A percentile compares a stretch with the other conserved stretches of the same genome.
These are phyloP conservation scores for Pandemis cinnamomeana DNA, from an alignment of 2,888 invertebrate genomes.

Conservation along the genomic window DNA sequence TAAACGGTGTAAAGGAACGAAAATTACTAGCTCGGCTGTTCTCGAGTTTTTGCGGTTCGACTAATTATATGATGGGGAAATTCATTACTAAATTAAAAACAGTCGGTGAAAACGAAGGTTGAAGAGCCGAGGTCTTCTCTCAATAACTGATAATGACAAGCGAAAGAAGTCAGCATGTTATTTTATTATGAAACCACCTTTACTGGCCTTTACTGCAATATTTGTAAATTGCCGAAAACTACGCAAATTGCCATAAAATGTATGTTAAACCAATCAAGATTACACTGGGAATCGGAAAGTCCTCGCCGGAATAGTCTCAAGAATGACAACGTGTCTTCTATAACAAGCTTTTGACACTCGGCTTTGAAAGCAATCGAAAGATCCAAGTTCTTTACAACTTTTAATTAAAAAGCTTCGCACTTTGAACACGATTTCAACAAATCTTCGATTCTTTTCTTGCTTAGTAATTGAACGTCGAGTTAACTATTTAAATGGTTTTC, in stretches of 20 bases:
- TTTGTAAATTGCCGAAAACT: too few species aligned
- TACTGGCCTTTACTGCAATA: too few species aligned
- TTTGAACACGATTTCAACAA: slow-evolving; percentile 12
- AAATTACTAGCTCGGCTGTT: background rate
- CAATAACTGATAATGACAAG: too few species aligned
- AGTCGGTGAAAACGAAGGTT: too few species aligned
- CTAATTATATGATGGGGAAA: background rate
- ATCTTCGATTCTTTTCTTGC: slow-evolving; percentile 23
- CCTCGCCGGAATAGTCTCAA: background rate
- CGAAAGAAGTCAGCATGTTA: too few species aligned
- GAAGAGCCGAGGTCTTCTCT: too few species aligned
- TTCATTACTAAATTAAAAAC: background rate
- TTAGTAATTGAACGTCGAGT: slow-evolving; percentile 19
- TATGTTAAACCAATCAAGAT: background rate
- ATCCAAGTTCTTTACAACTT: slow-evolving; percentile 27
- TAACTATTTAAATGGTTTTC: slow-evolving; percentile 22
- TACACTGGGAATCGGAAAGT: background rate
- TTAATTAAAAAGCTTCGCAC: slow-evolving; percentile 32
- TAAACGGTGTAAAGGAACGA: slow-evolving; percentile 1
- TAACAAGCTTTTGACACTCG: background rate
- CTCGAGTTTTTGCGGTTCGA: background rate
- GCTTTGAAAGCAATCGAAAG: slow-evolving; percentile 32
- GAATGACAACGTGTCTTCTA: background rate
- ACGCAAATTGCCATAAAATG: background rate
- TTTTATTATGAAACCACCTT: too few species aligned